Base-by-base conservation (phyloP, 2,797 vertebrate species). In the Sciaenops ocellatus region DNA sequence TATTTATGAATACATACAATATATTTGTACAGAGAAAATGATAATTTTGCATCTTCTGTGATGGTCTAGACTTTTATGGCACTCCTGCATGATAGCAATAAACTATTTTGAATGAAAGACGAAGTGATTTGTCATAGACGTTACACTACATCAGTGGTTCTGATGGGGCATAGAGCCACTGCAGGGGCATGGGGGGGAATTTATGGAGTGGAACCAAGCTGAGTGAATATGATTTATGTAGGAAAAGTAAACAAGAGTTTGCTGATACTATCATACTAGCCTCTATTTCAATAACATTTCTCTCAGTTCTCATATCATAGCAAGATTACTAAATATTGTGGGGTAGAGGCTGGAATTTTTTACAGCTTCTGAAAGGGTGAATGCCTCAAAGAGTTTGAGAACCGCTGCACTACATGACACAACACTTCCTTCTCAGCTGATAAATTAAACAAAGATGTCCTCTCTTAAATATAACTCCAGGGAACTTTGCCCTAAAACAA, bases 31-130 rank as follows among this genome's bases (percentile, higher is more conserved):
- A 94, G 86, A 93, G 73, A 89, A 84, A 88, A 88, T 56, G 41
- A 90, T 90, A 79, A 87, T 96, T 95, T 95, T 95, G 95, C 95
- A 95, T 95, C 93, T 94, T 91, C 93, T 95, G 95, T 95, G 91
- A 92, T 92, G 91, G 92, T 95, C 84, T 88, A 89, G 74, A 94
- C 90, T 94, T 95, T 95, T 93, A 93, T 93, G 94, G 94, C 95
- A 95, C 93, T 95, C 91, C 90, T 96, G 96, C 96, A 96, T 96
- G 96, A 95, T 89, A 93, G 95, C 95, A 96, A 96, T 96, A 96
- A 96, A 96, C 87, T 86, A 93, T 96, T 96, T 95, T 95, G 94
- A 96, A 95, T 90, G 92, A 95, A 95, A 76, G 2, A 22, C n/a
- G 17, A 28, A 59, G 5, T 48, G 0, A n/a, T 68, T 79, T 76